Evolutionary conservation across 2,113 vertebrate genomes (phyloP), one percentile per base, ranked within the genome.

Genomic region (Megatriorchis doriae): DNA sequence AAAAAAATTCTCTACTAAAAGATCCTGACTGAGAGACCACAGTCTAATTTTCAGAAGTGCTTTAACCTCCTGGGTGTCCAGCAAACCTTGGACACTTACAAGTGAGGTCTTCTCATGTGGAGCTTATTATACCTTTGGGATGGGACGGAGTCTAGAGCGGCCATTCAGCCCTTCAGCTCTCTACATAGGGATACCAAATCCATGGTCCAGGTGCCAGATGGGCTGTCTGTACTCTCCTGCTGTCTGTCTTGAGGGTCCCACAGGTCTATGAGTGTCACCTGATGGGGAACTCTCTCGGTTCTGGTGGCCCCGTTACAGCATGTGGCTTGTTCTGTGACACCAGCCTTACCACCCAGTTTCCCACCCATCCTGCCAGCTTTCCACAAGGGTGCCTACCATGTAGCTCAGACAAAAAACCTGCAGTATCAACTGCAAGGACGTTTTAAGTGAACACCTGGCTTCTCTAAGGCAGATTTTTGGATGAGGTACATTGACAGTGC

Each of bases 401-500:
- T 27, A 81, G 48, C 26, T 80, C 20, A 25, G 66, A n/a, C n/a
- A 92, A 63, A 77, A 90, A 78, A 32, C 36, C 42, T 67, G 56
- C 38, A 50, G 31, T 42, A 26, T 75, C 8, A 50, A 61, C 20
- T 52, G 10, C 3, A 11, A 80, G 32, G n/a, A 32, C 43, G 34
- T 59, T 71, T 62, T n/a, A 59, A 71, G 22, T 43, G 32, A 55
- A 79, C 20, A 53, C 15, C 22, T 84, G 61, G 52, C 26, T 93
- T 95, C n/a, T 10, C 10, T 84, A 56, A 73, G 25, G 45, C 56
- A 66, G 66, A 20, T 68, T 71, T 86, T 63, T 38, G 56, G 42
- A 34, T 0, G 0, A 68, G 36, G 5, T 68, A 20, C 18, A 2
- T 25, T 65, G 66, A 23, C 11, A 55, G 5, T 38, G 27, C 68